These are phyloP conservation scores for Nasonovia ribisnigri DNA, from an alignment of 2,888 invertebrate species.

Conservation along the genomic window DNA sequence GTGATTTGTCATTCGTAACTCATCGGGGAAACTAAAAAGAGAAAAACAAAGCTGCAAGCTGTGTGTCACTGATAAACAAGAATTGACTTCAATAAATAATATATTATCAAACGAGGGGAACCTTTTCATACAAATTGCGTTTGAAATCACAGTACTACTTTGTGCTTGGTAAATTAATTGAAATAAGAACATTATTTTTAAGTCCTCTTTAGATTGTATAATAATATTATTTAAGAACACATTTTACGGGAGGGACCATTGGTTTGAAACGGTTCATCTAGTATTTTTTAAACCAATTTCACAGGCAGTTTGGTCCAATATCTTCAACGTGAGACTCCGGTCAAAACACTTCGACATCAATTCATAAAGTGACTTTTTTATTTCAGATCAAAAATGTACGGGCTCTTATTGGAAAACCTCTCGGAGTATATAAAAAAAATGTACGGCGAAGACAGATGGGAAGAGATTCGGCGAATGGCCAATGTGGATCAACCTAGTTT, in stretches of 20 bases:
- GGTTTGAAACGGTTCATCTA: neutral
- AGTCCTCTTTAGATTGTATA: neutral
- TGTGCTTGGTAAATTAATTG: conserved; percentile 45
- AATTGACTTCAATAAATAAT: conserved; percentile 42
- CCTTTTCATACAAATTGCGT: conserved; percentile 28
- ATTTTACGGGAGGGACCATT: neutral
- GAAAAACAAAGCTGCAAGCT: neutral
- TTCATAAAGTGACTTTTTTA: conserved; percentile 22
- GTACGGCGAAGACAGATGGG: conserved; percentile 97
- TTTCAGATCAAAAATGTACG: conserved; percentile 81
- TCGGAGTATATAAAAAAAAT: conserved; percentile 91
- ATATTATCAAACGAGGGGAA: neutral
- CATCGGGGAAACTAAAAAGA: neutral
- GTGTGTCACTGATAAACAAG: conserved; percentile 42
- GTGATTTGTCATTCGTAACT: conserved; percentile 13
- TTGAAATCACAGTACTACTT: neutral
- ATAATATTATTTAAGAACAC: conserved; percentile 32
- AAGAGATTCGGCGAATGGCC: conserved; percentile 87
- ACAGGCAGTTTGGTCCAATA: conserved; percentile 58
- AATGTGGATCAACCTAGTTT: conserved; percentile 90
- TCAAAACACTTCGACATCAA: conserved; percentile 18
- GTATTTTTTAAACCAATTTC: conserved; percentile 52
- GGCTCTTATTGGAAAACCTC: conserved; percentile 92
- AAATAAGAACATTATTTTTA: neutral
- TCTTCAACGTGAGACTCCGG: neutral